Base-by-base conservation (phyloP, 2,113 vertebrate genomes). In the Osmerus eperlanus region DNA sequence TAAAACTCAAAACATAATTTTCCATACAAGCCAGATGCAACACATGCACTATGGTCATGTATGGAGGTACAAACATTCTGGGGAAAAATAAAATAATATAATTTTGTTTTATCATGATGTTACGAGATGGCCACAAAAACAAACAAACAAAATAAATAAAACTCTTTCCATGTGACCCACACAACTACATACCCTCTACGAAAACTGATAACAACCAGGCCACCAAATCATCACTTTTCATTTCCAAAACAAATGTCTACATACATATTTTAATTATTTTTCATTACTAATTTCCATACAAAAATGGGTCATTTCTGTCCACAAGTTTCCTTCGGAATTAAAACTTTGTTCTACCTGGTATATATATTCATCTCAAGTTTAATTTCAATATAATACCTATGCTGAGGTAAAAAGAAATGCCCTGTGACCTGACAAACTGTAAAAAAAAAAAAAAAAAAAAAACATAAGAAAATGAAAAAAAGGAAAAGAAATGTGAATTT, bases 91-190 rank as follows among this genome's bases (percentile, higher is more conserved):
- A 77, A 74, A 89, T 89, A 66, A 78, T 89, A 92, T 90, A 91
- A 93, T 85, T 88, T 91, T 91, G 88, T 81, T 68, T 59, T 86
- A 83, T 86, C 70, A 80, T 84, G 84, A 83, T 67, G 75, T 76
- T 85, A 79, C 85, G 87, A 90, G 83, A 81, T 25, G 66, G 80
- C 80, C 77, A 78, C 76, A 55, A 89, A 41, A 18, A 59, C 21
- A 60, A 60, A 60, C 7, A 23, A 13, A 14, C 28, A 14, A 56
- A n/a, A 56, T 55, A 52, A 75, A 83, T 67, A 86, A 80, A 88
- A 87, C 81, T 82, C 76, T 47, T 80, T 79, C 84, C 85, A 84
- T 75, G 88, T 71, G 87, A 92, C 84, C 88, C 93, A 93, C 88
- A 90, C 87, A 87, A 87, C 85, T 81, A 85, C 87, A 87, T 79